These are phyloP conservation scores for Cliona cf. orientalis DNA, from an alignment of 37 sponge, comb jelly and placozoan genomes.

Conservation along the genomic window DNA sequence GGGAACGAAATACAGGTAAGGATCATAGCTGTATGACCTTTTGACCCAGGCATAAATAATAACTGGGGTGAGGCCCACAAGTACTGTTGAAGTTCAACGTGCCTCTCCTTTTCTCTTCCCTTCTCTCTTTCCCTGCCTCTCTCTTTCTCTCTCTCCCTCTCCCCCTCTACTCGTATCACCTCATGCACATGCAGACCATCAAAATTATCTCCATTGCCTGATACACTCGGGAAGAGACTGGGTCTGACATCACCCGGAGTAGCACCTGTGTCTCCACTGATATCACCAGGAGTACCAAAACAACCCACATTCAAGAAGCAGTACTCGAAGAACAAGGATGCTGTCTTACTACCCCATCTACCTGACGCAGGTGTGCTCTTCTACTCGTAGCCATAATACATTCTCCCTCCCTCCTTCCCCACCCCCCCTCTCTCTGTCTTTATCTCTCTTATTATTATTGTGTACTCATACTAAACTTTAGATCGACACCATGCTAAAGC, in stretches of 20 bases:
- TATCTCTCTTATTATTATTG: too few species aligned
- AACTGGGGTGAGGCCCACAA: too few species aligned
- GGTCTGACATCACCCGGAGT: neutral
- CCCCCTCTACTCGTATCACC: neutral
- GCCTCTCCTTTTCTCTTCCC: too few species aligned
- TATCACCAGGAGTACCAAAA: slow-evolving; percentile 2
- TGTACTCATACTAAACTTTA: neutral
- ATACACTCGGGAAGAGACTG: neutral
- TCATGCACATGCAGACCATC: neutral
- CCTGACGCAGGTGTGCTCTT: neutral
- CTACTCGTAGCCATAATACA: neutral
- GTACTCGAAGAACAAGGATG: slow-evolving; percentile 25
- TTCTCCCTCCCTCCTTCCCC: neutral
- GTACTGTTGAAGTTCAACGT: too few species aligned
- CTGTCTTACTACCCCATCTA: slow-evolving; percentile 10
- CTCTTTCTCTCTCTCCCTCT: slow-evolving; percentile 6
- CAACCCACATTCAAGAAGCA: slow-evolving; percentile 3
- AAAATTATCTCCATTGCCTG: slow-evolving; percentile 6
- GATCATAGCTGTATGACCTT: neutral
- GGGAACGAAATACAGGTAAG: slow-evolving; percentile 9
- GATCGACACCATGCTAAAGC: neutral
- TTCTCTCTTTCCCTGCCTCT: neutral
- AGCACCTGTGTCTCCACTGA: neutral
- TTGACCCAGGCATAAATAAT: too few species aligned
- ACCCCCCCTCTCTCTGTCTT: neutral